These are phyloP conservation scores for Loris lydekkerianus DNA, from an alignment of 2,797 vertebrate genomes.

Conservation along the genomic window DNA sequence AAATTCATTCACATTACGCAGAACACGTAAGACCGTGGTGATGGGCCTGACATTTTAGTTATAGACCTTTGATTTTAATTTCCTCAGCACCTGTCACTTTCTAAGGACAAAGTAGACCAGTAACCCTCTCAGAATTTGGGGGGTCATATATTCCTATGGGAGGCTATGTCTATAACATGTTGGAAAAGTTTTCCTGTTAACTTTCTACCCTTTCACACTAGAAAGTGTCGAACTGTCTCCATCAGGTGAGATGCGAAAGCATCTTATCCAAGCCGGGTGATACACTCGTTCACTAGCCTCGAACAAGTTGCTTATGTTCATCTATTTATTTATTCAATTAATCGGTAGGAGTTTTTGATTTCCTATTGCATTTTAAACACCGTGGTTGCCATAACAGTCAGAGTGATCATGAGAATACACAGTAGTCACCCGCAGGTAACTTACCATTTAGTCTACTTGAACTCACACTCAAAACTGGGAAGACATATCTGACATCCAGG, in stretches of 20 bases:
- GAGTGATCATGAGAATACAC: background rate
- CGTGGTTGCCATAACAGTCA: background rate
- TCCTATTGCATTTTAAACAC: background rate
- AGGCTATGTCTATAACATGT: slow-evolving; percentile 74
- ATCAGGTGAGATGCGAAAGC: background rate
- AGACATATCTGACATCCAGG: background rate
- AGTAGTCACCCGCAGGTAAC: background rate
- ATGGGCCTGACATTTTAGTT: slow-evolving; percentile 81
- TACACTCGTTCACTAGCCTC: background rate
- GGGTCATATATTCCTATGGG: slow-evolving; percentile 74
- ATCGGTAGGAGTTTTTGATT: slow-evolving; percentile 18
- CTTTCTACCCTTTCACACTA: slow-evolving; percentile 29
- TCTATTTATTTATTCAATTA: background rate
- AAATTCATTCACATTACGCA: slow-evolving; percentile 1
- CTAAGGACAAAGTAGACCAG: slow-evolving; percentile 77
- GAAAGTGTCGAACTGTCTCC: background rate
- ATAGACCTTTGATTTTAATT: slow-evolving; percentile 86
- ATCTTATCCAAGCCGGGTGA: background rate
- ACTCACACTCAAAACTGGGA: background rate
- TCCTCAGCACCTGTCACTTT: slow-evolving; percentile 82
- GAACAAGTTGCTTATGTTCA: slow-evolving; percentile 43
- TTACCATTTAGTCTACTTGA: background rate
- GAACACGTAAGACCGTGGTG: slow-evolving; percentile 60
- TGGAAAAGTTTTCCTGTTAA: slow-evolving; percentile 72
- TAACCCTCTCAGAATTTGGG: slow-evolving; percentile 81